Evolutionary conservation across 2,797 vertebrate genomes (phyloP).

Genomic region (Rhinichthys osculus): DNA sequence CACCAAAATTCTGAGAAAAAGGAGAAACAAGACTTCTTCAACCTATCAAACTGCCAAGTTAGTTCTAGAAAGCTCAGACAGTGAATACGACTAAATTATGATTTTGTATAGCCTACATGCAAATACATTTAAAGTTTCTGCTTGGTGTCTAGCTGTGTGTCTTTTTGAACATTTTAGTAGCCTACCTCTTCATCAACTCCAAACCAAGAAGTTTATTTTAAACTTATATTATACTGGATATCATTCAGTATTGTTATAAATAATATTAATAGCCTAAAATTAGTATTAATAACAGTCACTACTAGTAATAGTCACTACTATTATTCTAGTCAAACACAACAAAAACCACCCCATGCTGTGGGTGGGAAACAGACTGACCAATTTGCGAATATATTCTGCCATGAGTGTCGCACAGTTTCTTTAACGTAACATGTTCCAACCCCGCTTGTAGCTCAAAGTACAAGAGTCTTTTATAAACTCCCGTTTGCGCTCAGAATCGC

Average conservation of each 20-base stretch:
- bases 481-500: conserved; percentile 32
- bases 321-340: background rate
- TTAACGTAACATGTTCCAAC: conserved; percentile 45
- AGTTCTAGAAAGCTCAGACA: background rate
- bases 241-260: background rate
- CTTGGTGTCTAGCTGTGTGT: background rate
- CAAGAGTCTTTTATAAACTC: conserved; percentile 55
- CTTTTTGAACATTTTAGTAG: background rate
- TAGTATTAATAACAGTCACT: too few species aligned
- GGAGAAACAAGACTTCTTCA: background rate
- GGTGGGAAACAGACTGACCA: background rate
- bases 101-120: background rate
- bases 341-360: background rate
- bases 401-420: background rate
- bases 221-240: background rate
- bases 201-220: background rate
- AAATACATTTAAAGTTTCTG: background rate
- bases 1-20: background rate
- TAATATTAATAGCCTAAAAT: too few species aligned
- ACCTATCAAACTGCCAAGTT: background rate
- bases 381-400: background rate
- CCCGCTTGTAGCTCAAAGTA: conserved; percentile 29
- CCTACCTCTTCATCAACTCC: background rate
- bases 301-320: background rate
- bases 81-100: background rate